Percentiles rank a stretch among this genome's conserved stretches.
Conservation (phyloP, 1,140 invertebrate species). For the Atta colombica region DNA sequence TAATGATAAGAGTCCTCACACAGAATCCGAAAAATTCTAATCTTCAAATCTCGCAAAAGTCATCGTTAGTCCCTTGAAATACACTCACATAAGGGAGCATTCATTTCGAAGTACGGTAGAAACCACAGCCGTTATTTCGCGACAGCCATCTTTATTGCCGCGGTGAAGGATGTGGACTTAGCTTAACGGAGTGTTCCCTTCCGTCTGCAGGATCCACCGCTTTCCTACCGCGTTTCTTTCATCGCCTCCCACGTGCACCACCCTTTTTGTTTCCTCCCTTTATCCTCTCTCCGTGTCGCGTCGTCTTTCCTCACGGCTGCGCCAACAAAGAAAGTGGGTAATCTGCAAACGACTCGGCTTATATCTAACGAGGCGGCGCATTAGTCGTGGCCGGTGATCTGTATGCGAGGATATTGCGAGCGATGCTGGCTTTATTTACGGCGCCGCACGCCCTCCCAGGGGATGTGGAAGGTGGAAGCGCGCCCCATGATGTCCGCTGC, state of each 20-base stretch:
- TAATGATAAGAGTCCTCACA: background rate
- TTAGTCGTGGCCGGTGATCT: constrained; percentile 69
- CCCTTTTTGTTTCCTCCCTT: background rate
- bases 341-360: constrained; percentile 72
- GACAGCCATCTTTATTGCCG: constrained; percentile 66
- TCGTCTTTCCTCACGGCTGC: constrained; percentile 29
- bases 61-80: background rate
- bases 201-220: constrained; percentile 59
- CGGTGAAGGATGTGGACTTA: constrained; percentile 68
- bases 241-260: background rate
- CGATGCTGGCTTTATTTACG: constrained; percentile 72
- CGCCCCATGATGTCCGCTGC: constrained; percentile 42
- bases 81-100: constrained; percentile 48
- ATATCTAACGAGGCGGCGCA: constrained; percentile 71
- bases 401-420: constrained; percentile 73
- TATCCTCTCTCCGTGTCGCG: background rate
- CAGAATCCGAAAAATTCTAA: constrained; percentile 2
- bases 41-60: constrained; percentile 26
- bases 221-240: constrained; percentile 52
- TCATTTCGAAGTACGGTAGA: background rate
- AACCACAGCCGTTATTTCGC: constrained; percentile 22
- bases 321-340: constrained; percentile 69
- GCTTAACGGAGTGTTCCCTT: constrained; percentile 70
- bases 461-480: background rate
- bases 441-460: constrained; percentile 3